Percentiles rank a stretch among this genome's conserved stretches.
phyloP scores from a whole-genome alignment of 1,140 invertebrate species.

The Diachasma alloeum region DNA sequence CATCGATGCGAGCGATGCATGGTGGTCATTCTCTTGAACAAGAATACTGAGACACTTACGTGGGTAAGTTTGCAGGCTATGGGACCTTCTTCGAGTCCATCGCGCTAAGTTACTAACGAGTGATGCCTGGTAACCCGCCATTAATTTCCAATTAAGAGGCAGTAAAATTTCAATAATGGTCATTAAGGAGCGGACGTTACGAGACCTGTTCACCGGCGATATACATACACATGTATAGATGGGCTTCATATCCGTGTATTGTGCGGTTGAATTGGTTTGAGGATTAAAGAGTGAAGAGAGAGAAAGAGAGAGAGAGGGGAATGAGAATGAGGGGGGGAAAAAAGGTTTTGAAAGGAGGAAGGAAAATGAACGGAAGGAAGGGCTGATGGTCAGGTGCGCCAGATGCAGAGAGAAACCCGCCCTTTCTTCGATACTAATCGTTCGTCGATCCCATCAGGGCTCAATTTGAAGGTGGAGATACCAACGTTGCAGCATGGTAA shows the following conservation, averaged over 20 bases:
- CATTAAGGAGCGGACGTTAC: conserved; percentile 63
- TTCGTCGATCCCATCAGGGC: conserved; percentile 47
- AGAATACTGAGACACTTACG: neutral
- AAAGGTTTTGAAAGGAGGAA: conserved; percentile 23
- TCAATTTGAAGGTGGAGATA: neutral
- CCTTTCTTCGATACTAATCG: conserved; percentile 60
- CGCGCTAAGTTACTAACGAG: conserved; percentile 47
- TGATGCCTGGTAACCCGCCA: conserved; percentile 52
- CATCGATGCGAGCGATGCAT: neutral
- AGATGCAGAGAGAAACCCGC: conserved; percentile 53
- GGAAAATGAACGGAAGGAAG: conserved; percentile 31
- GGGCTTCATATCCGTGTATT: neutral
- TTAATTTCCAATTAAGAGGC: conserved; percentile 65
- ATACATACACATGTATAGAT: conserved; percentile 16
- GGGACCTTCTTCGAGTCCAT: conserved; percentile 9
- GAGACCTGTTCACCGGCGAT: conserved; percentile 42
- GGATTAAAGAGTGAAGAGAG: neutral
- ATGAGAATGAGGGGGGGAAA: conserved; percentile 25
- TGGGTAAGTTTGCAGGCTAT: neutral
- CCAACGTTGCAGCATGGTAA: too few relatives aligned
- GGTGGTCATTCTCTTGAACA: neutral
- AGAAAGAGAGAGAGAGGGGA: too few relatives aligned
- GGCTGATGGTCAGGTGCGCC: conserved; percentile 59
- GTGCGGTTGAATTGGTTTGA: neutral
- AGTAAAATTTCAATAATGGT: conserved; percentile 67